Percentiles rank a stretch among this genome's conserved stretches.
Conservation (phyloP, 2,113 vertebrate genomes). For the Greenwoodochromis staneri region DNA sequence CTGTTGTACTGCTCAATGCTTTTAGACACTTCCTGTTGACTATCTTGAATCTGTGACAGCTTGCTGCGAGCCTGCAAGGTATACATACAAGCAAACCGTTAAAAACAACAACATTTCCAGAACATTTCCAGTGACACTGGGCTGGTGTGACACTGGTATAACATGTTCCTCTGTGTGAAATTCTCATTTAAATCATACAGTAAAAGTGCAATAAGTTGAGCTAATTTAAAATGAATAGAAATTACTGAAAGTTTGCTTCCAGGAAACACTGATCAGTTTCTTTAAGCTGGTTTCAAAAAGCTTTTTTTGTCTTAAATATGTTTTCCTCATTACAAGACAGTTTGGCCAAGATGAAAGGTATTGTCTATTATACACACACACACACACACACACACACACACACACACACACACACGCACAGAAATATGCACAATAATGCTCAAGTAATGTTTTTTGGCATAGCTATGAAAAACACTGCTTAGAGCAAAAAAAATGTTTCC, state of each 20-base stretch:
- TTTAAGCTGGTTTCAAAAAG: not conserved
- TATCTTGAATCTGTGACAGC: conserved; percentile 88
- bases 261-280: not conserved
- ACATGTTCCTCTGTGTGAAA: not conserved
- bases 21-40: conserved; percentile 81
- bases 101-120: not conserved
- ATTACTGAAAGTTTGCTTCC: not conserved
- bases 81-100: not conserved
- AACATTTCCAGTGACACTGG: not conserved
- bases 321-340: not conserved
- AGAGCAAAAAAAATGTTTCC: not conserved
- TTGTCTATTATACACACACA: accelerated
- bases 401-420: not conserved
- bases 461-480: not conserved
- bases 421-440: not conserved
- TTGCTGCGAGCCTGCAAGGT: conserved; percentile 83
- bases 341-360: not conserved
- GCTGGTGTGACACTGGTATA: not conserved
- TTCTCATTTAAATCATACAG: not conserved
- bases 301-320: not conserved
- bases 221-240: not conserved
- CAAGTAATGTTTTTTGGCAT: no score
- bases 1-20: conserved; percentile 85
- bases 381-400: not conserved
- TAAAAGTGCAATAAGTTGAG: not conserved